Base-by-base conservation (phyloP, 2,888 invertebrate species). In the Corythucha ciliata region DNA sequence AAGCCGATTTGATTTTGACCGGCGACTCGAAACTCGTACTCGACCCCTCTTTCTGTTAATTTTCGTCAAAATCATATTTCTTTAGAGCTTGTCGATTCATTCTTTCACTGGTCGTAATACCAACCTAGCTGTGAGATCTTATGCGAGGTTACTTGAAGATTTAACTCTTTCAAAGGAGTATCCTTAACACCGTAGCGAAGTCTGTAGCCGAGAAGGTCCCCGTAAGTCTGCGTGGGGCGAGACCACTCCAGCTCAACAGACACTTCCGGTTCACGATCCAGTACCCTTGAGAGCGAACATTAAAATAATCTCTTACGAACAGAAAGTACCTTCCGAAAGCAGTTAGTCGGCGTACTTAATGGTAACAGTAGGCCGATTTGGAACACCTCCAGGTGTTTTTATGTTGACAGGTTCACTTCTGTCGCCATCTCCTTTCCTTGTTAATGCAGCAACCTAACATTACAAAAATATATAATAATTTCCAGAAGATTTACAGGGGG, bases 1-100 rank as follows among this genome's bases (percentile, higher is more conserved):
- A 83, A 83, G 48, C 96, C 97, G 48, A 96, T 88, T 60, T 85
- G 81, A 70, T 98, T 99, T 68, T 83, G 84, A 5, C 94, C 98
- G 10, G 93, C 85, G n/a, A 98, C 81, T 57, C 93, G 77, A 68
- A 97, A 94, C 70, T 97, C 96, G 70, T 98, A 99, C 62, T 87
- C 85, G 0, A 92, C 88, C 1, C 96, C 96, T 58, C 88, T 78
- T 69, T 93, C 94, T 71, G 62, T 58, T 62, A 52, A 49, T n/a
- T 18, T n/a, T n/a, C n/a, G n/a, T n/a, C n/a, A n/a, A n/a, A 7
- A 14, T 37, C 8, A 14, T 29, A 12, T 29, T 10, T 29, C 29
- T 29, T 29, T 12, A 29, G 29, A 8, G 29, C 29, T 12, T 10
- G 29, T 29, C 29, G n/a, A n/a, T n/a, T n/a, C n/a, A n/a, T 37